These are phyloP conservation scores for Phocoena phocoena DNA, from an alignment of 2,113 vertebrate species.

Conservation along the genomic window DNA sequence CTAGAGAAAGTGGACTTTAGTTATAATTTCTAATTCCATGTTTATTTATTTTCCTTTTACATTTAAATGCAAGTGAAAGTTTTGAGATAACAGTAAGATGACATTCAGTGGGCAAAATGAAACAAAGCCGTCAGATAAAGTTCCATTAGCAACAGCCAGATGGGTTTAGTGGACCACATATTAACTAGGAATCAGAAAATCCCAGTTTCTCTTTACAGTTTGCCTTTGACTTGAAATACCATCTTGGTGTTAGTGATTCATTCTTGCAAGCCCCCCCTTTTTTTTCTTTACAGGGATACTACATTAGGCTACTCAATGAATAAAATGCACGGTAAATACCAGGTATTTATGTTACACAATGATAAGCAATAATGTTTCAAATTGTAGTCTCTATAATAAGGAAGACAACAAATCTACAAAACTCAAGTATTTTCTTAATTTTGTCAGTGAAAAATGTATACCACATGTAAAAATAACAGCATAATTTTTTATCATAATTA, in stretches of 20 bases:
- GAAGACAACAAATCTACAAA: not conserved
- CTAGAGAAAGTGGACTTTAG: not conserved
- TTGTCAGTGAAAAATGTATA: not conserved
- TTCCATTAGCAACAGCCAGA: not conserved
- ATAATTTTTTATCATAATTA: not conserved
- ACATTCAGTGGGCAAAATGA: not conserved
- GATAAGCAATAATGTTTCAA: not conserved
- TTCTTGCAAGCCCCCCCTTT: not conserved
- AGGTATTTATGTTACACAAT: not conserved
- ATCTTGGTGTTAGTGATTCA: not conserved
- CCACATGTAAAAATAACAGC: not conserved
- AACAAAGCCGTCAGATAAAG: not conserved
- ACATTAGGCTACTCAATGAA: not conserved
- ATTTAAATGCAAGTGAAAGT: constrained; percentile 37
- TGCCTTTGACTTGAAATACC: constrained; percentile 34
- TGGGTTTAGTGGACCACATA: not conserved
- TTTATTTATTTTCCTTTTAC: constrained; percentile 20
- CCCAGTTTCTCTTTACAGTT: constrained; percentile 38
- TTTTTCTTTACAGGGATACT: not conserved
- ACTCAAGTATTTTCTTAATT: constrained; percentile 13
- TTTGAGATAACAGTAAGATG: not conserved
- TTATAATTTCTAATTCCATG: not conserved
- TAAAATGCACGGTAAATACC: constrained; percentile 19
- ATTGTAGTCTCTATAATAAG: constrained; percentile 25
- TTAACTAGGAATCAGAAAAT: constrained; percentile 35